A percentile compares a stretch with the other conserved stretches of the same genome.
Conservation (phyloP, 2,797 vertebrate species). For the Rhinella marina region DNA sequence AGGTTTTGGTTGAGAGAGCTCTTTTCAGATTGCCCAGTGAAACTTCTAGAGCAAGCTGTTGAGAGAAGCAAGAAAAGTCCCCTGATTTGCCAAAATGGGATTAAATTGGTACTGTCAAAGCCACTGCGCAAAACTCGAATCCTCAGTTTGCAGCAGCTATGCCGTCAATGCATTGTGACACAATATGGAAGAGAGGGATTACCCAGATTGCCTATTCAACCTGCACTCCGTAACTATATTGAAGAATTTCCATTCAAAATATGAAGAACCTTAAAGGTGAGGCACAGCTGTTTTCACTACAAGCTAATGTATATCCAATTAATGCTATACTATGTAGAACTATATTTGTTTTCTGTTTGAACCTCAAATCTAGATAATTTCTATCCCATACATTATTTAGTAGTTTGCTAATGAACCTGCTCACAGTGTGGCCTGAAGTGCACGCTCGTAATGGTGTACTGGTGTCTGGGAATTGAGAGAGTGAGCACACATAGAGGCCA, state of each 20-base stretch:
- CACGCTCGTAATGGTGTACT: too few species aligned
- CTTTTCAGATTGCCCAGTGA: constrained; percentile 66
- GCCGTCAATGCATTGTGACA: constrained; percentile 60
- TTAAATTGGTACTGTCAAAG: constrained; percentile 66
- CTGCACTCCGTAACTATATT: constrained; percentile 50
- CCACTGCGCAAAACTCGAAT: constrained; percentile 67
- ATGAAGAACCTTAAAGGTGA: constrained; percentile 16
- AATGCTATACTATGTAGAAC: not conserved
- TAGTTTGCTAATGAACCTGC: too few species aligned
- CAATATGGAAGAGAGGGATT: not conserved
- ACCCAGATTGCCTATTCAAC: constrained; percentile 35
- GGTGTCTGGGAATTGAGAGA: too few species aligned
- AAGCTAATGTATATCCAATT: not conserved
- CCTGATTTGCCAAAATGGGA: constrained; percentile 66
- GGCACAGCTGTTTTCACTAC: not conserved
- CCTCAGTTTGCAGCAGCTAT: constrained; percentile 60
- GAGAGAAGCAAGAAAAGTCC: constrained; percentile 65
- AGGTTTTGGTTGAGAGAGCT: constrained; percentile 70
- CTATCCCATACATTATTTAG: too few species aligned
- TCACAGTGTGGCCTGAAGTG: too few species aligned
- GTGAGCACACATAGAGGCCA: too few species aligned
- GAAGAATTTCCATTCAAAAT: constrained; percentile 62
- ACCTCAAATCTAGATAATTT: not conserved
- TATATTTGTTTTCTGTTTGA: not conserved
- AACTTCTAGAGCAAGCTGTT: constrained; percentile 68